Base-by-base conservation (phyloP, 2,797 vertebrate genomes). In the Dendrocincla fuliginosa region DNA sequence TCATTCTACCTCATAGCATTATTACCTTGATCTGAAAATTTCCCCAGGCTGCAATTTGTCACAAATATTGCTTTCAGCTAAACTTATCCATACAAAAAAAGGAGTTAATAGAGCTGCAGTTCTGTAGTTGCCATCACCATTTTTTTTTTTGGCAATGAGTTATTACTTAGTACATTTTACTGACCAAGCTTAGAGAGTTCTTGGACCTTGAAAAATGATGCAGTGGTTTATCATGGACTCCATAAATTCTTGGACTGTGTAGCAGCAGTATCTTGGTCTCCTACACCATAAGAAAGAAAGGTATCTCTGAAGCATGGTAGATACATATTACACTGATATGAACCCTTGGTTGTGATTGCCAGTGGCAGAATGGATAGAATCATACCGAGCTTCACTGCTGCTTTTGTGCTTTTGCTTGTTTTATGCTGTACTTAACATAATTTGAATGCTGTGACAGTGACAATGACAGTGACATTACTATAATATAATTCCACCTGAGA, bases 11-110 rank as follows among this genome's bases (percentile, higher is more conserved):
- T 95, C 63, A 44, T 63, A 79, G 87, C 71, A 89, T 97, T 96
- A 89, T 96, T 97, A 89, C 93, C 95, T 94, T 97, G 93, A 97
- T 95, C 95, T 95, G 91, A 94, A 94, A 95, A 93, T 93, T 94
- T 96, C 96, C 91, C 88, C 59, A 30, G 84, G 82, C 91, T 95
- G 76, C 87, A 88, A 71, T 97, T 93, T 95, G 90, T 97, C 94
- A 95, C 79, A 79, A 89, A 93, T 93, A 97, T 15, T 94, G 86
- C 87, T 80, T 92, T 81, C 87, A 95, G 94, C 92, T 96, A 93
- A 96, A 96, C 85, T 91, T 95, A 87, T 25, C 81, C 47, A 8
- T 84, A 90, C 50, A 85, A 91, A 84, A 69, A 90, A 15, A 49
- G 7, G 57, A 83, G 32, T 95, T 97, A 97, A 94, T 95, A 96